Percentiles rank a stretch among this genome's conserved stretches.
Conservation (phyloP, 2,797 vertebrate species). For the Falco berigora region DNA sequence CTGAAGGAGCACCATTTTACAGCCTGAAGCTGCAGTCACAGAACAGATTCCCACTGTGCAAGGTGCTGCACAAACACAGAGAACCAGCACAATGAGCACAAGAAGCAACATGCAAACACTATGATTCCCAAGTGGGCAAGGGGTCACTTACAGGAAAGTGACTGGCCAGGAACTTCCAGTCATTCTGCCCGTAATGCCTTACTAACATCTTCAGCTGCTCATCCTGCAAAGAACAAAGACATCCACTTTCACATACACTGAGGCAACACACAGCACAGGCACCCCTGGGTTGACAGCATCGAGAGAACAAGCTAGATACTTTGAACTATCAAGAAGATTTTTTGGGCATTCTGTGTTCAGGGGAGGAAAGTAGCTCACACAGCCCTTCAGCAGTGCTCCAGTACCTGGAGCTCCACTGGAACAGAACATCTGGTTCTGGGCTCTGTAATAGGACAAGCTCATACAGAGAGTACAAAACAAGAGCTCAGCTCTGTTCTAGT, state of each 20-base stretch:
- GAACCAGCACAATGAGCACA: background rate
- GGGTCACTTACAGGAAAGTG: conserved; percentile 83
- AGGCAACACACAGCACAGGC: background rate
- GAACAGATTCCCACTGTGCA: background rate
- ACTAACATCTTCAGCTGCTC: conserved; percentile 87
- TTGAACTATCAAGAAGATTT: background rate
- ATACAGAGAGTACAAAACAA: background rate
- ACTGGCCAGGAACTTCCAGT: conserved; percentile 90
- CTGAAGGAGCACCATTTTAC: background rate
- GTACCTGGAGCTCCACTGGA: fast-evolving
- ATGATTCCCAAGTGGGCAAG: background rate
- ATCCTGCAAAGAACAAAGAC: conserved; percentile 77
- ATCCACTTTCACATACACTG: background rate
- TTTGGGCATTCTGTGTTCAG: background rate
- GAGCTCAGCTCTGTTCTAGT: background rate
- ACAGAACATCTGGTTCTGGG: background rate
- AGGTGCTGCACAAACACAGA: background rate
- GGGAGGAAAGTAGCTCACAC: background rate
- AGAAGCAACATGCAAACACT: background rate
- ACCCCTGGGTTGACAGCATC: background rate
- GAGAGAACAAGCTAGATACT: background rate
- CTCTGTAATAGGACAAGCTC: background rate
- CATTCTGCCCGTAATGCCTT: conserved; percentile 81
- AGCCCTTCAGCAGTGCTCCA: background rate
- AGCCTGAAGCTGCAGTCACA: background rate